Conservation (phyloP, 1,140 invertebrate genomes). For the Aphelenchoides fujianensis region DNA sequence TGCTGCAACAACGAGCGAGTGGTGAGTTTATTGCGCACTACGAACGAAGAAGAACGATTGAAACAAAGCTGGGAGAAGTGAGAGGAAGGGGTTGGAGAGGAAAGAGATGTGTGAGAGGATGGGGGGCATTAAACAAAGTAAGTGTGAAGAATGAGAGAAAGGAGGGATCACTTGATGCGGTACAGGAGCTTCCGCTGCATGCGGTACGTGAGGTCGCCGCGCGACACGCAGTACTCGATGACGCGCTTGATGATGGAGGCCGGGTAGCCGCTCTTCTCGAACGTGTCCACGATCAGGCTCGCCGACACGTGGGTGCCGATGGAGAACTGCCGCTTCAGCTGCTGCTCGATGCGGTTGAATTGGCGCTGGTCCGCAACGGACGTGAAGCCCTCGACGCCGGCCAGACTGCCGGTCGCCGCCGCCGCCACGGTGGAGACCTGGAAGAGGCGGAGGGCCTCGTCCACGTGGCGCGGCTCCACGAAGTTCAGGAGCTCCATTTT, state of each 20-base stretch:
- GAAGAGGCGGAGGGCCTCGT: constrained; percentile 96
- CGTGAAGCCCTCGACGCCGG: constrained; percentile 93
- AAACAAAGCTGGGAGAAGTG: no score
- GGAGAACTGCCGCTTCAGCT: constrained; percentile 87
- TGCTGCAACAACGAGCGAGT: constrained; percentile 24
- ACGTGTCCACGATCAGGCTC: constrained; percentile 87
- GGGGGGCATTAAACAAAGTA: background rate
- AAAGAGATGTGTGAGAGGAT: background rate
- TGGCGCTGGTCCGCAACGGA: constrained; percentile 88
- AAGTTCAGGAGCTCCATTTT: constrained; percentile 96
- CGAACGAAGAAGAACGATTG: background rate
- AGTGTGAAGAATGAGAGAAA: background rate
- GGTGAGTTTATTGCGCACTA: no score
- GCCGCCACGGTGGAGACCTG: constrained; percentile 96
- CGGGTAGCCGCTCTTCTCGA: constrained; percentile 72
- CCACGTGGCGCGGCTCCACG: constrained; percentile 83
- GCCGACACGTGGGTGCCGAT: constrained; percentile 94
- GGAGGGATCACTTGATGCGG: constrained; percentile 71
- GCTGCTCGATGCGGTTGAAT: constrained; percentile 83
- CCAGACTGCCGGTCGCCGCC: constrained; percentile 82
- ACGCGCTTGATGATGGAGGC: constrained; percentile 49
- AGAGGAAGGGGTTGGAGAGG: no score
- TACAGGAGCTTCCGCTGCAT: constrained; percentile 95
- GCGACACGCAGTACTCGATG: constrained; percentile 64
- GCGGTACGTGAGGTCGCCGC: constrained; percentile 89